Evolutionary conservation across 1,140 invertebrate genomes (phyloP), one percentile per base, ranked within the genome.

Genomic region (Bombyx mori): DNA sequence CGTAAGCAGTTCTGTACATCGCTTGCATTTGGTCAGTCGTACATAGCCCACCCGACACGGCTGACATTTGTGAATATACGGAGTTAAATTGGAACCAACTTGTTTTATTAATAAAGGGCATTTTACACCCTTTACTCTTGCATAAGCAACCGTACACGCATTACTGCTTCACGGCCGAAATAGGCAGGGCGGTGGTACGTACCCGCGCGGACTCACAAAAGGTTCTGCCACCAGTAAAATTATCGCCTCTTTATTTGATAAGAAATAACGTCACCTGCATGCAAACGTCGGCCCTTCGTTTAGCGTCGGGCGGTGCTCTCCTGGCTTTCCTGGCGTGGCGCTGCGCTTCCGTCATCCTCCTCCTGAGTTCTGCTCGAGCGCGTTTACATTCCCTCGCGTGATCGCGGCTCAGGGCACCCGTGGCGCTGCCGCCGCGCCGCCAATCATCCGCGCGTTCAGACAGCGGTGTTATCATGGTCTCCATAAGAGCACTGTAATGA

Each of bases 341-440:
- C 46, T 85, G 80, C 2, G 80, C 80, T 10, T 86, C 83, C 12
- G 82, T 76, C 56, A 78, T 72, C 0, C 80, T 58, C 35, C 83
- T 60, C 0, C 78, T 61, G 0, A 86, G 70, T 44, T 85, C 83
- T 0, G 82, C 73, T 7, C 83, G 73, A 0, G 79, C 80, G 0
- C 83, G 73, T 53, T 85, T 86, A 46, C 80, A 84, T 48, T 86
- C 83, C 7, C 83, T 70, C 6, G 83, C 80, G 57, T 86, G 82
- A 51, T 86, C 83, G 10, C 81, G 75, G 18, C 77, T 61, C 6
- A 86, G 68, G 9, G 80, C 83, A 7, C 80, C 81, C 0, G 75
- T 52, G 7, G 67, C 67, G 65, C 74, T 77, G 49, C 69, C 69
- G 1, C 80, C 80, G 8, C 75, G 71, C 1, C 79, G 77, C 81